Evolutionary conservation across 2,888 invertebrate species (phyloP), one percentile per base, ranked within the genome.

Genomic region (Girardia tigrina): DNA sequence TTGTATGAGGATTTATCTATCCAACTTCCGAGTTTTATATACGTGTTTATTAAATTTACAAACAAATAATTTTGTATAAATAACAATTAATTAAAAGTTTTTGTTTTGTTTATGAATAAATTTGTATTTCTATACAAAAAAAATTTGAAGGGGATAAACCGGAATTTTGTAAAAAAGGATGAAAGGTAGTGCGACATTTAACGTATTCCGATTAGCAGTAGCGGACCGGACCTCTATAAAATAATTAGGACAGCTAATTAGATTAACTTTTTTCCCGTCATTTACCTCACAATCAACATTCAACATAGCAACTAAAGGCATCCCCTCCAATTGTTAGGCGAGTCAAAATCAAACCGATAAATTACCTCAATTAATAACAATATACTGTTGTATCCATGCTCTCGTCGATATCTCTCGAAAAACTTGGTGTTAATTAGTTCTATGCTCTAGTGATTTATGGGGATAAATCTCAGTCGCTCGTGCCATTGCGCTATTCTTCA

Each of bases 311-410:
- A 56, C 56, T 56, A 56, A n/a, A 23, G 56, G n/a, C 23, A 56
- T 56, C 56, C 36, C 56, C 56, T 56, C 20, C 56, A 56, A 56
- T n/a, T 56, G 56, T 56, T 56, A 16, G 56, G n/a, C 56, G 56
- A 56, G 23, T 56, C 4, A 56, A 56, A 56, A 56, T 56, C 56
- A 20, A 56, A 56, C 56, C 56, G 56, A 56, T 56, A 56, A 56
- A 56, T 56, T 56, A 56, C 56, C 56, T n/a, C 56, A 56, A 56
- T 56, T 56, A 56, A 56, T 56, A 56, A 56, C 56, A 56, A 12
- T 56, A n/a, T n/a, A 56, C n/a, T 56, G 56, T 56, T 56, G 56
- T 56, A 12, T 56, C 56, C 56, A 56, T 56, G 56, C 56, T 56
- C 56, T 12, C 20, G 56, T 56, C 56, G 56, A 56, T 56, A 56